These are phyloP conservation scores for Montipora sp. DNA, from an alignment of 64 coral and sea anemone species.

Conservation along the genomic window DNA sequence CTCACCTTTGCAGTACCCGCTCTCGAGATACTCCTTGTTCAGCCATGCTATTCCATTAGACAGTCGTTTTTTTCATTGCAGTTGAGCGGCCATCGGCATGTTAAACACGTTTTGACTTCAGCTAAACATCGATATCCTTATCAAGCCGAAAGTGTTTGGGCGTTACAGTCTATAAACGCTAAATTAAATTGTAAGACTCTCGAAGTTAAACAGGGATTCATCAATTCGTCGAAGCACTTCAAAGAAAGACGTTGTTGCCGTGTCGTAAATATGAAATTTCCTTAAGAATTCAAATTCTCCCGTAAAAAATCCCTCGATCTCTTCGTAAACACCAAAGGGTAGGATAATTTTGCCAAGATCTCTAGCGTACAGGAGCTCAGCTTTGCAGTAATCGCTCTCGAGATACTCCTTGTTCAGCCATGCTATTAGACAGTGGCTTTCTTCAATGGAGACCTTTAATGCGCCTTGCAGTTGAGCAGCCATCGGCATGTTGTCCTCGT, in stretches of 20 bases:
- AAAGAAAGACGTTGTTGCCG: constrained; percentile 75
- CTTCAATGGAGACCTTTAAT: constrained; percentile 61
- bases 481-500: constrained; percentile 66
- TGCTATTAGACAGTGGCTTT: constrained; percentile 77
- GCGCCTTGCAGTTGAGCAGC: constrained; percentile 22
- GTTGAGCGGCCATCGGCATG: constrained; percentile 36
- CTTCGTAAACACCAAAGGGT: constrained; percentile 64
- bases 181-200: neutral
- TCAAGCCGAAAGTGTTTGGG: constrained; percentile 41
- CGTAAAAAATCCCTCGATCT: constrained; percentile 47
- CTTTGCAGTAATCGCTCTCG: constrained; percentile 71
- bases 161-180: too few relatives aligned
- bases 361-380: constrained; percentile 77
- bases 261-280: constrained; percentile 42
- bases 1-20: constrained; percentile 78
- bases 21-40: constrained; percentile 77
- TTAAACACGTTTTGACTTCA: neutral
- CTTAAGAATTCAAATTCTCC: constrained; percentile 69
- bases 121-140: neutral
- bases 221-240: constrained; percentile 82
- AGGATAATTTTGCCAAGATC: constrained; percentile 64
- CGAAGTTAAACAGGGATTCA: constrained; percentile 77
- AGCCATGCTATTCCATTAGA: constrained; percentile 86
- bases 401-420: constrained; percentile 91
- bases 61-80: constrained; percentile 73